Percentiles rank a stretch among this genome's conserved stretches.
Evolutionary conservation across 2,888 invertebrate species (phyloP).

Genomic region (Gonocerus acuteangulatus): DNA sequence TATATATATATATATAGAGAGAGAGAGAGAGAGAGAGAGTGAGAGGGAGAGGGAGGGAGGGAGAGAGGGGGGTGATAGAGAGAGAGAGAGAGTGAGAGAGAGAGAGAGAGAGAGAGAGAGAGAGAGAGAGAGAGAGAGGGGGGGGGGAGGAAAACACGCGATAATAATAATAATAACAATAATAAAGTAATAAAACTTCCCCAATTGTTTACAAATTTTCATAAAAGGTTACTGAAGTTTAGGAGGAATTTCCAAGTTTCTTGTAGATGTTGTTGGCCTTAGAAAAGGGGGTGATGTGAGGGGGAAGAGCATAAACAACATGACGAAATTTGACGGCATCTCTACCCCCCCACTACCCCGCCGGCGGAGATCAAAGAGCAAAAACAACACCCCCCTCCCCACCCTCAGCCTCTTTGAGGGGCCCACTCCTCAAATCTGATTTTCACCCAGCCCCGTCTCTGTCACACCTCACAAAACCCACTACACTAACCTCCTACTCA

Average conservation of each 20-base stretch:
- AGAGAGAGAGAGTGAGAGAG: neutral
- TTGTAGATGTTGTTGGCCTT: neutral
- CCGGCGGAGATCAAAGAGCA: constrained; percentile 36
- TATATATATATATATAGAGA: too few relatives aligned
- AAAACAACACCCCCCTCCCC: constrained; percentile 36
- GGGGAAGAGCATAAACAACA: constrained; percentile 20
- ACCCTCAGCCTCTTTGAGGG: constrained; percentile 23
- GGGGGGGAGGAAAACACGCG: neutral
- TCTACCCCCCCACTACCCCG: constrained; percentile 28
- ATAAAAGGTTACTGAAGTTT: too few relatives aligned
- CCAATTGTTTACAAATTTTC: too few relatives aligned
- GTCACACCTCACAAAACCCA: constrained; percentile 21
- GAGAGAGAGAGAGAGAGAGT: too few relatives aligned
- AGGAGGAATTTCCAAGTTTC: neutral
- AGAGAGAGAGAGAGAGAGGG: constrained; percentile 1
- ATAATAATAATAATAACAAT: constrained; percentile 4
- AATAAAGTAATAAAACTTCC: too few relatives aligned
- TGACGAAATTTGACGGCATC: constrained; percentile 30
- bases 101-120: neutral
- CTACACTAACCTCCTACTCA: neutral
- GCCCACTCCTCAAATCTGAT: constrained; percentile 33
- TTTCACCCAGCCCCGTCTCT: constrained; percentile 32
- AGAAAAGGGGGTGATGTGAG: constrained; percentile 5
- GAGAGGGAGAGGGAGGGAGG: constrained; percentile 2
- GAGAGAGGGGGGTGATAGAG: neutral